Base-by-base conservation (phyloP, 2,888 invertebrate genomes). In the Chalcosyrphus nemorum region DNA sequence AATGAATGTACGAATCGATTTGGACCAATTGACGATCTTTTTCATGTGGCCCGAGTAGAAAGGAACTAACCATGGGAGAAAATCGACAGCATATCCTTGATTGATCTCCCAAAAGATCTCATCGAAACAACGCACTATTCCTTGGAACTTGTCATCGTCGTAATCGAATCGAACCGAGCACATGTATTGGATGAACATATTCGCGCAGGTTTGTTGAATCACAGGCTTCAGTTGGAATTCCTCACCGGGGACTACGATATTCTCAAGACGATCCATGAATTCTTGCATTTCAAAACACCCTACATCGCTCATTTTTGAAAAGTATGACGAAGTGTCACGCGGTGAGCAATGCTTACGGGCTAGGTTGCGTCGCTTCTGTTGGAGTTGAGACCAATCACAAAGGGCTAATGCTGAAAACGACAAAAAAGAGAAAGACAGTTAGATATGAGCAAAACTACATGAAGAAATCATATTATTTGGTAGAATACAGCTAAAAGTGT, bases 61-160 rank as follows among this genome's bases (percentile, higher is more conserved):
- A 0, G 95, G 95, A 2, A 93, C 92, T 0, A 97, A 89, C 94
- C 95, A 96, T 0, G 96, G 96, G 32, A 97, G 89, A 88, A 97
- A 96, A 88, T 97, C 97, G 0, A 96, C 94, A 0, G 96, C 95
- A 89, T 96, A 96, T 0, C 96, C 96, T 87, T 96, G 95, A 89
- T 97, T 97, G 81, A 97, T 96, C 88, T 96, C 96, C 95, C 95
- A 96, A 91, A 97, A 97, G 75, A 97, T 96, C 86, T 95, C 94
- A 87, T 97, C 96, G 89, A 96, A 97, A 66, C 93, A 93, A 32
- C 94, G 92, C 0, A 96, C 95, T 3, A 95, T 93, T 68, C 92
- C 92, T 38, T 92, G 92, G 91, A 96, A 96, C 17, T 94, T 93
- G 0, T 88, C 56, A 86, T 96, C 95, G 17, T 94, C 92, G 61